Percentiles rank a stretch among this genome's conserved stretches.
These are phyloP conservation scores for Merops nubicus DNA, from an alignment of 2,113 vertebrate genomes.

Conservation along the genomic window DNA sequence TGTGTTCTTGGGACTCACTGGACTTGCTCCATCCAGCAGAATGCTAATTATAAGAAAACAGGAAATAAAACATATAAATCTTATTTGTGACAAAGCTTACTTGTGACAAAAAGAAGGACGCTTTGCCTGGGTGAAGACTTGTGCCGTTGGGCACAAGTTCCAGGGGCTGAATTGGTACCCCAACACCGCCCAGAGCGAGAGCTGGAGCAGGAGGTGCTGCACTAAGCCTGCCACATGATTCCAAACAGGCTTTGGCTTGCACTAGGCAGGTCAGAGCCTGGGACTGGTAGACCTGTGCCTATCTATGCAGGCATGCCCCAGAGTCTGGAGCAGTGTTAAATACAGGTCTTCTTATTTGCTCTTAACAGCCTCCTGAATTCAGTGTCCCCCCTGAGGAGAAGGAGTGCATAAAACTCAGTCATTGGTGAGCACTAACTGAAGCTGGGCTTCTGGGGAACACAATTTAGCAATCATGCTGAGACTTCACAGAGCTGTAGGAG, in stretches of 20 bases:
- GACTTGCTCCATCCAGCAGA: background rate
- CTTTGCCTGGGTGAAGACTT: background rate
- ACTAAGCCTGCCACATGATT: accelerated
- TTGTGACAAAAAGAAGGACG: background rate
- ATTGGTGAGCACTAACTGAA: background rate
- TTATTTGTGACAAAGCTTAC: too few relatives aligned
- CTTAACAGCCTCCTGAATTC: background rate
- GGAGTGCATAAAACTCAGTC: accelerated
- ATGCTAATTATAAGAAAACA: background rate
- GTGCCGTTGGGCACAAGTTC: accelerated
- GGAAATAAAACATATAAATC: background rate
- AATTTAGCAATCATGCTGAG: background rate
- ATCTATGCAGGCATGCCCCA: background rate
- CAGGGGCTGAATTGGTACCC: background rate
- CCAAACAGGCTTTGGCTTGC: background rate
- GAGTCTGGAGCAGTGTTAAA: background rate
- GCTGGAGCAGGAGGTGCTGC: accelerated
- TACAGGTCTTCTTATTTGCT: background rate
- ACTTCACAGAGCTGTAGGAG: background rate
- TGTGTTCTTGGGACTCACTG: background rate
- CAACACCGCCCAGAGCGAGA: accelerated
- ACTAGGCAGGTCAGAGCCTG: background rate
- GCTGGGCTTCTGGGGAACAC: background rate
- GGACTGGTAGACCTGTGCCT: too few relatives aligned
- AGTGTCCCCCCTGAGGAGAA: accelerated